Base-by-base conservation (phyloP, 2,113 vertebrate genomes). In the Marmota flaviventris region DNA sequence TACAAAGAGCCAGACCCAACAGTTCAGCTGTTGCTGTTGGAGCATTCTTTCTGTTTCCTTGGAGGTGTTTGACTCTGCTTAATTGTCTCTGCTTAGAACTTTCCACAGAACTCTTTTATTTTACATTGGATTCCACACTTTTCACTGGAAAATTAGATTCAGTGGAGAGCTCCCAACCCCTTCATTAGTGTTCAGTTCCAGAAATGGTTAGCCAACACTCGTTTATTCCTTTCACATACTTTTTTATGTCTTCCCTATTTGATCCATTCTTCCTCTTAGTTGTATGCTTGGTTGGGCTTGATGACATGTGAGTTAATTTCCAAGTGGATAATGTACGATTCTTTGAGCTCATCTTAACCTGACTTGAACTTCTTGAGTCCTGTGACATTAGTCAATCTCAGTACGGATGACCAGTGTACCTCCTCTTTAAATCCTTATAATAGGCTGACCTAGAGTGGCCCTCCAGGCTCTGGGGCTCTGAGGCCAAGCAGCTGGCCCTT, bases 351-450 rank as follows among this genome's bases (percentile, higher is more conserved):
- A 27, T 53, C 56, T 78, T 94, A 65, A 48, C 78, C 67, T 91
- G n/a, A n/a, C 51, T 51, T 95, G 65, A 93, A 37, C 69, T 96
- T 56, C 13, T 42, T 29, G 24, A 24, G 48, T 95, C 76, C 48
- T 87, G 51, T 94, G 95, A 84, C n/a, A 51, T 37, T 83, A 67
- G 45, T 85, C 48, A 53, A 78, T 93, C 69, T 78, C 76, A 56
- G 37, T 91, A 2, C 1, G n/a, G 73, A 82, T 70, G 85, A 67
- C 34, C 78, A 83, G 56, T 3, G 5, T 42, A 29, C 53, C 17
- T 93, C n/a, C 29, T n/a, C 11, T 84, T 94, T 48, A 86, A 90
- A 61, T 84, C 27, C 6, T 93, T 89, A 8, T 72, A 29, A 53
- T 67, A 0, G 0, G 0, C 70, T 37, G 76, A 69, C 76, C 27